Evolutionary conservation across 2,888 invertebrate species (phyloP), one percentile per base, ranked within the genome.

Genomic region (Tetrapedia diversipes): DNA sequence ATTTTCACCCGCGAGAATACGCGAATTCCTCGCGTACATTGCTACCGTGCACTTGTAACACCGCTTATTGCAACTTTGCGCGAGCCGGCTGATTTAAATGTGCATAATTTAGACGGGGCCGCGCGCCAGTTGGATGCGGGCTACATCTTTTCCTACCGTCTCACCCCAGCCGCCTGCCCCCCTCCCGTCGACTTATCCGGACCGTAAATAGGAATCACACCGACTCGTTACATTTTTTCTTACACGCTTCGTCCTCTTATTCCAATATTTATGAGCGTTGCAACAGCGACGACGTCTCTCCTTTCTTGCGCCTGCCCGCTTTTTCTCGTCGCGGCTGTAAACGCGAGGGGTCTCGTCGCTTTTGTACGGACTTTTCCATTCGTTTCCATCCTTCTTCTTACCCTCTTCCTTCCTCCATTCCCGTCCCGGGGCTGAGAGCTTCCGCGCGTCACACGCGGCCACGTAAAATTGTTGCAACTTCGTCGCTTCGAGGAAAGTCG

Each of bases 191-290:
- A 24, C 24, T 54, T 45, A 22, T 45, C 29, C 10, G 39, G 8
- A 19, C 19, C 63, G 39, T 41, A 64, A 68, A 68, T 68, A 60
- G 60, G 60, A 68, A 68, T 60, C 51, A 60, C 41, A 41, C 41
- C 22, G 41, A 14, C n/a, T 32, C 7, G 10, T n/a, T n/a, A n/a
- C n/a, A 27, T 43, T 61, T 27, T 56, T 49, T 32, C 63, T 41
- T 27, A 29, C 6, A 1, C 51, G 29, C 24, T 29, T 22, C 16
- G n/a, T n/a, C n/a, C n/a, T 54, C 39, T 34, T 47, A 54, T 54
- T 60, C 54, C 39, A 47, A 72, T 72, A 68, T 61, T 68, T 73
- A 60, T 47, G 60, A 54, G 45, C 47, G 47, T n/a, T 2, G 22
- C 49, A 54, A 10, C 24, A 27, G 37, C 10, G 41, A 14, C 0